These are phyloP conservation scores for Bembecia ichneumoniformis DNA, from an alignment of 2,888 invertebrate species.

Conservation along the genomic window DNA sequence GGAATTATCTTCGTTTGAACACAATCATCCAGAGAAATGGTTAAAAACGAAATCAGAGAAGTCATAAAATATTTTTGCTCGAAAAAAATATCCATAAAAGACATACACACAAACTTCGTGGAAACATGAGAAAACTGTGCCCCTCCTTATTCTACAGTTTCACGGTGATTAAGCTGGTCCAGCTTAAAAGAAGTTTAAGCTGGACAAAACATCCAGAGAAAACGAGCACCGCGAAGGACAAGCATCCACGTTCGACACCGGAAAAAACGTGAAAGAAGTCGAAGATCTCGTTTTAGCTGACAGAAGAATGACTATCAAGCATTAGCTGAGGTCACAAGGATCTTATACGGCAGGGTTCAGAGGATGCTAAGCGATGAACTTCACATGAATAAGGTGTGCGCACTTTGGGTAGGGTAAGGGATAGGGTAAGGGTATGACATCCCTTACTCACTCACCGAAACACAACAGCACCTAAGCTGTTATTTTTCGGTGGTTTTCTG, in stretches of 20 bases:
- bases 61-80: slow-evolving; percentile 10
- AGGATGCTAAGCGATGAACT: slow-evolving; percentile 15
- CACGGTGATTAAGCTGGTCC: no score
- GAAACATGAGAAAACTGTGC: slow-evolving; percentile 7
- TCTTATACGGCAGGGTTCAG: slow-evolving; percentile 8
- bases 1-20: slow-evolving; percentile 7
- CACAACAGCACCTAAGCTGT: neutral
- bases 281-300: slow-evolving; percentile 12
- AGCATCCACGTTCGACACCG: slow-evolving; percentile 8
- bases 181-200: slow-evolving; percentile 8
- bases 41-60: slow-evolving; percentile 10
- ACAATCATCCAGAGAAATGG: slow-evolving; percentile 7
- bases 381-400: slow-evolving; percentile 8
- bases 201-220: slow-evolving; percentile 7
- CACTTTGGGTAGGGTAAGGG: no score
- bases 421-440: no score
- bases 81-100: slow-evolving; percentile 11
- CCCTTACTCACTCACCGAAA: no score
- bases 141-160: slow-evolving; percentile 10
- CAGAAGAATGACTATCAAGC: slow-evolving; percentile 12
- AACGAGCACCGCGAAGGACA: slow-evolving; percentile 10
- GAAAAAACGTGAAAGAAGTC: slow-evolving; percentile 11
- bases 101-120: slow-evolving; percentile 8
- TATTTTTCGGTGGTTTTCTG: neutral
- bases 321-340: slow-evolving; percentile 11